Base-by-base conservation (phyloP, 2,888 invertebrate species). In the Hirtodrosophila duncani region DNA sequence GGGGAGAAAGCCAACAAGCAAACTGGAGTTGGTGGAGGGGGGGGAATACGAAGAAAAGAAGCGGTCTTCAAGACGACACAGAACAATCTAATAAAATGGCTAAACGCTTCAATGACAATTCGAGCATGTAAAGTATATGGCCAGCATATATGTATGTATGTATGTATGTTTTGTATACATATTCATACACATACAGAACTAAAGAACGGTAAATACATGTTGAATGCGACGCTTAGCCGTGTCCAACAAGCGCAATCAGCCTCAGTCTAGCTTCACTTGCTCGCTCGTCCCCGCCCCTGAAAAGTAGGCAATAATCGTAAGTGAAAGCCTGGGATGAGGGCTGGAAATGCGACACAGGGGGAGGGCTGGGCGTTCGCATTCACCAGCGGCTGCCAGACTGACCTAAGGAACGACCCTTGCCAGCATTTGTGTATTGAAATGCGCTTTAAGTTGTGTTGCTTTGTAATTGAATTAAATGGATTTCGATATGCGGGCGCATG, bases 31-130 rank as follows among this genome's bases (percentile, higher is more conserved):
- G 43, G 49, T 45, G n/a, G n/a, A 24, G 33, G 29, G 16, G n/a
- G 10, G 30, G 11, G 36, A 31, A 39, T 26, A 31, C 21, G 9
- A 16, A n/a, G n/a, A n/a, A n/a, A n/a, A n/a, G n/a, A n/a, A 23
- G 29, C 43, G 52, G 59, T 63, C 69, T 66, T 63, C 63, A 62
- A 67, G 65, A 64, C 67, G 62, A 67, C 68, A 67, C 68, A 62
- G 67, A 74, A 63, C 83, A 81, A 81, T 82, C 82, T 71, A 80
- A 84, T 82, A 81, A 81, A 80, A 84, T 84, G 82, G 67, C 74
- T 83, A 82, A 83, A 83, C 75, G 81, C 80, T 83, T 82, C 81
- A 80, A 70, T 81, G 77, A 72, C 80, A 82, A 82, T 75, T 82
- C 80, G 68, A 84, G 78, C 84, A 81, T 84, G 69, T 77, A 80